Conservation (phyloP, 2,797 vertebrate species). For the Xyrichtys novacula region DNA sequence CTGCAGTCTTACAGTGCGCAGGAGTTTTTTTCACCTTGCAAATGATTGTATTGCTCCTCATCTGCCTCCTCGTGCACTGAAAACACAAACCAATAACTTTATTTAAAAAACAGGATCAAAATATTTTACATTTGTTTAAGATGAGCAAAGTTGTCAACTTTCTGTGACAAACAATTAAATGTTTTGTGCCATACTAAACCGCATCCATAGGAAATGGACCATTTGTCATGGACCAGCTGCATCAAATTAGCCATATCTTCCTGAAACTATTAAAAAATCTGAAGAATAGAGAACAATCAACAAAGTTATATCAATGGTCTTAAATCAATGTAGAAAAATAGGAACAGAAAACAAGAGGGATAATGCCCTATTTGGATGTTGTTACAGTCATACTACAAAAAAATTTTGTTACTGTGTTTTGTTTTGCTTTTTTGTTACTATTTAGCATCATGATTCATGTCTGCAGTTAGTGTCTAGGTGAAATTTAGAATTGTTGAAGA, state of each 20-base stretch:
- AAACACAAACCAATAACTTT: too few species aligned
- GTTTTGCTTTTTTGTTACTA: neutral
- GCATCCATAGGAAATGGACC: too few species aligned
- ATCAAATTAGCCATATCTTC: too few species aligned
- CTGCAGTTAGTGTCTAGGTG: neutral
- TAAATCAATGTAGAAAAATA: neutral
- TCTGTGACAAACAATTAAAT: too few species aligned
- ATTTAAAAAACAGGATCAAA: too few species aligned
- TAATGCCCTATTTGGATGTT: neutral
- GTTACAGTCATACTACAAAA: neutral
- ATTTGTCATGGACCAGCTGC: too few species aligned
- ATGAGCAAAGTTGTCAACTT: too few species aligned
- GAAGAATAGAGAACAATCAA: too few species aligned
- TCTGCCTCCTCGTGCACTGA: neutral
- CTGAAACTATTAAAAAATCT: too few species aligned
- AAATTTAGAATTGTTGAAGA: constrained; percentile 1
- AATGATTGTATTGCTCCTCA: constrained; percentile 3
- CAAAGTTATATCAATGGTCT: neutral
- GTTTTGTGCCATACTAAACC: too few species aligned
- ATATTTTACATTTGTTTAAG: too few species aligned
- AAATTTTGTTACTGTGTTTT: neutral
- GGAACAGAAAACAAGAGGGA: neutral
- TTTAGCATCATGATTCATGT: neutral
- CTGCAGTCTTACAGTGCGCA: constrained; percentile 3
- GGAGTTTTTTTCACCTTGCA: constrained; percentile 8